Base-by-base conservation (phyloP, 2,113 vertebrate species). In the Siniperca knerii region DNA sequence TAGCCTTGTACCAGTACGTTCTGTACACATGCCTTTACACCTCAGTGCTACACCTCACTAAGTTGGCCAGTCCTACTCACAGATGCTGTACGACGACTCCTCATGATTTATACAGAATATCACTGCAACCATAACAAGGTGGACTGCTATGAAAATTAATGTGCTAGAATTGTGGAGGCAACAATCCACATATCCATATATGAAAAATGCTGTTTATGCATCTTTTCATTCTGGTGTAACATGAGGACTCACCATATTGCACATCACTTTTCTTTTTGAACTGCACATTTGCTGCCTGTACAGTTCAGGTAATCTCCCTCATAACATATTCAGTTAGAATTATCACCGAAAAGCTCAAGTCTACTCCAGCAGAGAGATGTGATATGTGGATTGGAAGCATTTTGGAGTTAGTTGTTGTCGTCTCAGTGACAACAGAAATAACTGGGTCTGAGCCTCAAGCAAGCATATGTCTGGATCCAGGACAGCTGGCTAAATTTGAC, bases 401-500 rank as follows among this genome's bases (percentile, higher is more conserved):
- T 83, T 87, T 74, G 25, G 75, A 74, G 74, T 79, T 33, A 52
- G 33, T 69, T 83, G 80, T 85, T 86, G 73, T 80, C 57, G n/a
- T 87, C 68, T 81, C 78, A 50, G 58, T n/a, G 55, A 86, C 74
- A 81, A 72, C 71, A 42, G 69, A 86, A 93, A 90, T 82, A 81
- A 89, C 77, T 84, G 75, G 73, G 64, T 69, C 78, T 60, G 75
- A 89, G 89, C 87, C 88, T 84, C 75, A 37, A 82, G 93, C 89
- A 50, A 81, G 66, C 75, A 55, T 33, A 60, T 62, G 65, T 89
- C 82, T 83, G 71, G 69, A 91, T 90, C 50, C 62, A 35, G 81
- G 91, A 90, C 88, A 92, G 87, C 83, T 92, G 90, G 92, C 82
- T 89, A 87, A 88, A 86, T 93, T 68, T 94, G 91, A 92, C 88